phyloP scores from a whole-genome alignment of 2,888 invertebrate species.

The Graphium colonna region DNA sequence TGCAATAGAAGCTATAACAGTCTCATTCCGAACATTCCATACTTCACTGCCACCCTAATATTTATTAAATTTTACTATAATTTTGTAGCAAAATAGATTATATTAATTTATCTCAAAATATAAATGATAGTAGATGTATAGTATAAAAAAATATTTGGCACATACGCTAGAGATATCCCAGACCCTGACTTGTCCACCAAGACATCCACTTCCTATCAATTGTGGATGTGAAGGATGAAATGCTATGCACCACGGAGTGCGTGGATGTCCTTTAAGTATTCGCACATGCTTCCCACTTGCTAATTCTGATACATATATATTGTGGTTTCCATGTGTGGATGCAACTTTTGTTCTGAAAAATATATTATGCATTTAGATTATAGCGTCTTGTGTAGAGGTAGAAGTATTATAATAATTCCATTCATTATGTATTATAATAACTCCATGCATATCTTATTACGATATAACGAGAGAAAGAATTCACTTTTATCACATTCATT shows the following conservation, averaged over 20 bases:
- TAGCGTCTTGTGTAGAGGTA: too few species aligned
- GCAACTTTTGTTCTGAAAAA: constrained; percentile 88
- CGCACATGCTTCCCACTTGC: constrained; percentile 88
- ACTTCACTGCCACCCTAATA: constrained; percentile 90
- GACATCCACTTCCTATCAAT: constrained; percentile 92
- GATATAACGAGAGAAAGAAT: too few species aligned
- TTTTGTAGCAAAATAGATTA: constrained; percentile 25
- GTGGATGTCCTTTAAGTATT: constrained; percentile 89
- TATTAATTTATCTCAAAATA: constrained; percentile 2
- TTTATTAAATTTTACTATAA: neutral
- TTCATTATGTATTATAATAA: too few species aligned
- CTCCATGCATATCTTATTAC: too few species aligned
- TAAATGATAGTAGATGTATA: neutral
- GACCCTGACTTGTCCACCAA: constrained; percentile 93
- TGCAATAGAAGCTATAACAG: constrained; percentile 90
- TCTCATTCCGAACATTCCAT: constrained; percentile 86
- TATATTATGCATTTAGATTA: too few species aligned
- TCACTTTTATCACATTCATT: too few species aligned
- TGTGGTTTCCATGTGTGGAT: constrained; percentile 94
- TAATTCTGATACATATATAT: constrained; percentile 90
- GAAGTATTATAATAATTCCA: too few species aligned
- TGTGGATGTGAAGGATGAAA: constrained; percentile 92
- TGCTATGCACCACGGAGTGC: constrained; percentile 94
- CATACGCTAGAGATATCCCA: constrained; percentile 85
- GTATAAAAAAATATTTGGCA: constrained; percentile 21